Evolutionary conservation across 1,140 invertebrate species (phyloP), one percentile per base, ranked within the genome.

Genomic region (Orchestia grillus): DNA sequence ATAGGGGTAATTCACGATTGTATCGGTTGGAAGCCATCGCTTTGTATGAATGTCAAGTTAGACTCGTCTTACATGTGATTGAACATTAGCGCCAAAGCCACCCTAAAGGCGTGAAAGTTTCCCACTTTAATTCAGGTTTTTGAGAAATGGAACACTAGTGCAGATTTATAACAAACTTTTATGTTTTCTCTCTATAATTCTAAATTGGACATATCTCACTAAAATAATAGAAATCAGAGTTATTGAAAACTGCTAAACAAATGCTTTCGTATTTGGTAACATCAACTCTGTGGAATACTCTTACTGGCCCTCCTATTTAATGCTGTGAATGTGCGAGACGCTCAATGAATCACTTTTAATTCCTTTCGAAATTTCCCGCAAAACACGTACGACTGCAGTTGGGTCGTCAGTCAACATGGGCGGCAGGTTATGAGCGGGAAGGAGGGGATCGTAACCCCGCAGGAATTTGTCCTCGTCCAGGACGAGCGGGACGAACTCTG

Each of bases 401-500:
- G 92, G 92, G 44, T 94, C 44, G 44, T 94, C 92, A 44, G 92
- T 94, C 15, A 45, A 45, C 92, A 94, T 94, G 92, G 40, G 44
- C 16, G 92, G 92, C 6, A 94, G 43, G 36, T 43, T 45, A 53
- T 97, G 96, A 90, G 96, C 96, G 28, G 90, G 44, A 15, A 97
- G 94, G 8, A 97, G 91, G 40, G 96, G 96, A 36, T 96, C 96
- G 92, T 96, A 97, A 1, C 96, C 96, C 87, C 96, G 95, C 28
- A 97, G 95, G 90, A 97, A 97, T 53, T 95, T 87, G 87, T 97
- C 96, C 77, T 97, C 96, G 11, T 95, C 95, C 47, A 97, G 96
- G 43, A 57, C 95, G 36, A 97, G 44, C 77, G 96, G 96, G 47
- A 96, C 16, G 47, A 96, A 96, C 45, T 62, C 47, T 3, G 53